Conservation (phyloP, 2,888 invertebrate species). For the Mesodorylaimus sp. region DNA sequence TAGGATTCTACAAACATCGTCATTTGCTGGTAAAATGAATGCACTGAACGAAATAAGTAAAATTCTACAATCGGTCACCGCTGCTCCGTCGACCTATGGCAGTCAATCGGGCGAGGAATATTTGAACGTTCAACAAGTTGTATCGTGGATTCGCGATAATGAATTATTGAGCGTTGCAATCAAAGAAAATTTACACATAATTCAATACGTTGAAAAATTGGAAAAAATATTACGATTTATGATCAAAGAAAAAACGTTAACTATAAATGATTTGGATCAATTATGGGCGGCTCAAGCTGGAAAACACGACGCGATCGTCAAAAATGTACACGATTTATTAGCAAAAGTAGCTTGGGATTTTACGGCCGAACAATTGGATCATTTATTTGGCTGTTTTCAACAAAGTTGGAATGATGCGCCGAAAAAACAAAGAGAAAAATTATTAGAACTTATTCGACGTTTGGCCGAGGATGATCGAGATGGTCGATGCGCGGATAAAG, state of each 20-base stretch:
- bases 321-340: constrained; percentile 83
- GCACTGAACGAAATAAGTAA: constrained; percentile 95
- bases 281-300: constrained; percentile 93
- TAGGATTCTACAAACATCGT: constrained; percentile 76
- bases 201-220: constrained; percentile 83
- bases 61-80: constrained; percentile 61
- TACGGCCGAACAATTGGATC: constrained; percentile 85
- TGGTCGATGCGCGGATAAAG: constrained; percentile 94
- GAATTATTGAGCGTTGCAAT: constrained; percentile 82
- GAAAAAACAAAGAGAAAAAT: constrained; percentile 81
- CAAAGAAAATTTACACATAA: constrained; percentile 84
- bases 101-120: constrained; percentile 58
- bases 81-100: constrained; percentile 16
- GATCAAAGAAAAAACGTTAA: constrained; percentile 61
- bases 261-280: constrained; percentile 72
- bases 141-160: constrained; percentile 89
- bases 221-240: constrained; percentile 92
- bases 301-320: constrained; percentile 93
- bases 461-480: constrained; percentile 95
- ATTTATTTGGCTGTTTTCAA: constrained; percentile 66
- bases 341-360: constrained; percentile 97
- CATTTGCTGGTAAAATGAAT: constrained; percentile 97
- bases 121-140: constrained; percentile 80
- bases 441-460: constrained; percentile 77
- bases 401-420: constrained; percentile 81